Conservation (phyloP, 2,888 invertebrate species). For the Melinaea menophilus region DNA sequence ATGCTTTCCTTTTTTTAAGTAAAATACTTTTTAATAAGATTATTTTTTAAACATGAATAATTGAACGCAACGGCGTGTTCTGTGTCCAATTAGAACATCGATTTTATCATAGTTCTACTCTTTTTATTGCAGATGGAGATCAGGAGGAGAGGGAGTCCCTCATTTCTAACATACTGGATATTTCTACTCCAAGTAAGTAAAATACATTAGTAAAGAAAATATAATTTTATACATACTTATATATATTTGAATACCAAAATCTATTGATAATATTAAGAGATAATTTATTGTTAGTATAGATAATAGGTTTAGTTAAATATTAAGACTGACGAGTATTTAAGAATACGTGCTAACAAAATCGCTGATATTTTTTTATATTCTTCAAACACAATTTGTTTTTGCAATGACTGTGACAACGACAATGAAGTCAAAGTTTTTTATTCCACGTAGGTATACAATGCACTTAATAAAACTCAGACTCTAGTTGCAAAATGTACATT, state of each 20-base stretch:
- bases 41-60: not conserved
- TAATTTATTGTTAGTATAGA: no score
- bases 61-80: not conserved
- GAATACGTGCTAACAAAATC: no score
- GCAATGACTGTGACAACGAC: no score
- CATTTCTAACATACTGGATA: slow-evolving; percentile 70
- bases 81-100: not conserved
- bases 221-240: not conserved
- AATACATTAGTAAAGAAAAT: not conserved
- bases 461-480: no score
- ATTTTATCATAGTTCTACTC: not conserved
- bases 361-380: no score
- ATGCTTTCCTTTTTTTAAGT: not conserved
- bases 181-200: slow-evolving; percentile 67
- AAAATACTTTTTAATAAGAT: not conserved
- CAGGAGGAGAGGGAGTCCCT: slow-evolving; percentile 53
- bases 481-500: no score
- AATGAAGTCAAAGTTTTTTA: no score
- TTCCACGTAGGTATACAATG: no score
- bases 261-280: no score
- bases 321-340: no score
- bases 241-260: not conserved
- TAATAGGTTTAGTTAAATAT: no score
- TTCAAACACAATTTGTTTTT: no score
- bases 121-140: slow-evolving; percentile 65